Evolutionary conservation across 2,797 vertebrate genomes (phyloP), one percentile per base, ranked within the genome.

Genomic region (Phataginus tricuspis): DNA sequence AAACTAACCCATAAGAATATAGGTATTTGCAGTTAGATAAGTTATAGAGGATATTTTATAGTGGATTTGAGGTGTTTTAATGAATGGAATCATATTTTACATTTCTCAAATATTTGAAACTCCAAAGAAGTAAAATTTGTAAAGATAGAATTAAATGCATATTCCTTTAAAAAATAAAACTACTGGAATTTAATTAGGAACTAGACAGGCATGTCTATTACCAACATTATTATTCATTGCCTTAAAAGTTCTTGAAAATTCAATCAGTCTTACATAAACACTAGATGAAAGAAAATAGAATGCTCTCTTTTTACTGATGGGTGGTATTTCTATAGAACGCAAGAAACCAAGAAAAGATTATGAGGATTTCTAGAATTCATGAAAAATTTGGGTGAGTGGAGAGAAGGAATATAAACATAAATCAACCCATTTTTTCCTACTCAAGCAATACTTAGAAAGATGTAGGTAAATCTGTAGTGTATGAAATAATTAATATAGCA

Each of bases 101-200:
- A 74, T 69, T 74, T 94, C 12, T 91, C 31, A 64, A 77, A n/a
- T 91, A 91, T 27, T 78, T 87, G 27, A 91, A 94, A 91, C 84
- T 91, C 42, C 84, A 5, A 55, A 71, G 64, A 39, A 5, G 10
- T n/a, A 29, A 71, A 55, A 61, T 51, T 64, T 78, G 19, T 31
- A 27, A 75, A 51, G 7, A 7, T 61, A 86, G 90, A 69, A 75
- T 49, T 45, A 86, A 96, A n/a, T 51, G 7, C 83, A 53, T 57
- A 19, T 1, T 34, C 21, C 13, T 82, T 4, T 55, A 63, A 31
- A 83, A 86, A 59, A 45, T 84, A 61, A 59, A 34, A 10, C 15
- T 49, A 23, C 29, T 83, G 84, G 4, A 59, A 79, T 72, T 74
- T 72, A 82, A 77, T 77, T 90, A 75, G 31, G 29, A 86, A 66